Evolutionary conservation across 2,888 invertebrate genomes (phyloP), one percentile per base, ranked within the genome.

Genomic region (Phania funesta): DNA sequence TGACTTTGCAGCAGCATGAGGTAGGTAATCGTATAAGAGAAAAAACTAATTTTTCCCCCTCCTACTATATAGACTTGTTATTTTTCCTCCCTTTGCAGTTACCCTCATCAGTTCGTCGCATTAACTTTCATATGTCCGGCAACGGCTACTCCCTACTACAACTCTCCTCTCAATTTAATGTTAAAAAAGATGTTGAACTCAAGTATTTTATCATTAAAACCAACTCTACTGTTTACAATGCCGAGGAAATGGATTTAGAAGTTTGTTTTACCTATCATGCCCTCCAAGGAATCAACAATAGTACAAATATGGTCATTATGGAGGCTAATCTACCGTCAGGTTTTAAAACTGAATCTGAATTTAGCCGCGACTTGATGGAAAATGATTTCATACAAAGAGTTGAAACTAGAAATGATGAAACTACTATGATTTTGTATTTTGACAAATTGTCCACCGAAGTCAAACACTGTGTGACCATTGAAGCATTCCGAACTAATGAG

Each of bases 301-400:
- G 35, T 20, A 62, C 75, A 5, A 79, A 82, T 64, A 73, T 78
- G 78, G 68, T 78, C 9, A 94, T 97, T 1, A 95, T 97, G 92
- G 96, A 96, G 86, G 95, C 97, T 0, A 94, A 94, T 85, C 92
- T 97, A 78, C 97, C 97, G 0, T 96, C 97, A 0, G 97, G 97
- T 32, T 97, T 95, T 89, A 93, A 95, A 13, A 20, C 48, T 5
- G 62, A 54, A 46, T 46, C 62, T 26, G 70, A 77, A 20, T 48
- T 29, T 16, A 64, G 44, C n/a, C 0, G 16, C 3, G 20, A 62
- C 11, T 60, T 64, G 9, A 32, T 65, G 8, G 58, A 65, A 9
- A 78, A 71, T 29, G 78, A 71, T 22, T 50, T 78, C 7, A 50
- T 60, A 32, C 71, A 71, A 50, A 50, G 44, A 24, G 50, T 52